Conservation (phyloP, 2,888 invertebrate species). For the Neria commutata region DNA sequence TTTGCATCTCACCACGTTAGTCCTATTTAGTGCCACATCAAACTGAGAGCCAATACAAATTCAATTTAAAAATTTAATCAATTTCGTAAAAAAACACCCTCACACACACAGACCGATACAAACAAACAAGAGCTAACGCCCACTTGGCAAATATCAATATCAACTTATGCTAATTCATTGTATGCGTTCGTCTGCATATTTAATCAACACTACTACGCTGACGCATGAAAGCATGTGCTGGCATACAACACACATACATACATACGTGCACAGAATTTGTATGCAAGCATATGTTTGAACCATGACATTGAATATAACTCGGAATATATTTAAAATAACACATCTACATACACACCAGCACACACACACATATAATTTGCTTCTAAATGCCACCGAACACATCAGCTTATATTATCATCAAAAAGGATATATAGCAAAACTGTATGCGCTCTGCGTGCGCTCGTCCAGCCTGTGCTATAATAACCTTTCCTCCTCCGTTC, state of each 20-base stretch:
- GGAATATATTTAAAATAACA: neutral
- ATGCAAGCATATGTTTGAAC: constrained; percentile 20
- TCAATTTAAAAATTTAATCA: neutral
- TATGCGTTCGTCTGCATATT: constrained; percentile 1
- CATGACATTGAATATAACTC: constrained; percentile 38
- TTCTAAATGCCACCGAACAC: neutral
- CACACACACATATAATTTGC: neutral
- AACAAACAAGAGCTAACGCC: no score
- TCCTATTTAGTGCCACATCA: no score
- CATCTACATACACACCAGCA: neutral
- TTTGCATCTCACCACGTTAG: no score
- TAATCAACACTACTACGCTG: neutral
- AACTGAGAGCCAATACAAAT: no score
- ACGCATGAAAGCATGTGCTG: no score
- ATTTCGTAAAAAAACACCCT: neutral
- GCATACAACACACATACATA: no score
- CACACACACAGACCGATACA: no score
- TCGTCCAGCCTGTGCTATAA: no score
- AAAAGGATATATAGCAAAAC: no score
- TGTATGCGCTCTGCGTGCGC: no score
- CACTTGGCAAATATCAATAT: constrained; percentile 2
- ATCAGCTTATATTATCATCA: neutral
- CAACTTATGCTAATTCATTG: constrained; percentile 13
- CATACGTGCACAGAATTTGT: neutral
- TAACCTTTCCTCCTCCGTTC: no score